These are phyloP conservation scores for Brachystomella parvula DNA, from an alignment of 1,140 invertebrate species.

Conservation along the genomic window DNA sequence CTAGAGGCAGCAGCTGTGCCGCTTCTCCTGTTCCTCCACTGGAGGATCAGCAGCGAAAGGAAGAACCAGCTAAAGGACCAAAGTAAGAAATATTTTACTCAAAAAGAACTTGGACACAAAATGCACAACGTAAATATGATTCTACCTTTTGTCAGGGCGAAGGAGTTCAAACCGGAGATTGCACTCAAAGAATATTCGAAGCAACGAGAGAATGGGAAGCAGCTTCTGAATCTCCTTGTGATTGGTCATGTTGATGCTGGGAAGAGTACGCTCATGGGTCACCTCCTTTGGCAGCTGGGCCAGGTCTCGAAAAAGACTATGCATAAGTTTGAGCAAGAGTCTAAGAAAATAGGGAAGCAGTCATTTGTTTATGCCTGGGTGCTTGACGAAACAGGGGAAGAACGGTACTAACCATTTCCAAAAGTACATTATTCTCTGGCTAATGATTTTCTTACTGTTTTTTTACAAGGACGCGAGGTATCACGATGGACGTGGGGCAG, in stretches of 20 bases:
- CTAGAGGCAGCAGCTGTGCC: conserved; percentile 17
- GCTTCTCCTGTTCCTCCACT: conserved; percentile 19
- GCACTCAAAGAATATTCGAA: conserved; percentile 55
- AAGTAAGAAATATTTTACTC: conserved; percentile 8
- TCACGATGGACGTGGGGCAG: conserved; percentile 95
- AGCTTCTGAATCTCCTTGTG: conserved; percentile 86
- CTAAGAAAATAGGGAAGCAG: conserved; percentile 94
- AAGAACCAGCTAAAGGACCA: conserved; percentile 11
- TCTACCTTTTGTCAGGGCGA: conserved; percentile 1
- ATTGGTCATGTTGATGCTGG: conserved; percentile 99
- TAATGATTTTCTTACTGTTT: background rate
- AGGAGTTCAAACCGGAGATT: conserved; percentile 41
- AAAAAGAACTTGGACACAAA: no score
- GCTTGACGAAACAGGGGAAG: conserved; percentile 96
- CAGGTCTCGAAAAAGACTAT: conserved; percentile 82
- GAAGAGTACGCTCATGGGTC: conserved; percentile 96
- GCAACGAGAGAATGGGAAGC: conserved; percentile 63
- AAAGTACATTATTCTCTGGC: conserved; percentile 17
- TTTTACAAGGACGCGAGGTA: conserved; percentile 58
- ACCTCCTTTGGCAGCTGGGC: conserved; percentile 80
- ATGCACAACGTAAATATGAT: background rate
- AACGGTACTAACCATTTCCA: conserved; percentile 55
- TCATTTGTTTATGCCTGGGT: conserved; percentile 99
- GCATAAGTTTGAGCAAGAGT: conserved; percentile 97
- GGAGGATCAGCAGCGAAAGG: background rate